Conservation (phyloP, 1,140 invertebrate species). For the Leptinotarsa defecta region DNA sequence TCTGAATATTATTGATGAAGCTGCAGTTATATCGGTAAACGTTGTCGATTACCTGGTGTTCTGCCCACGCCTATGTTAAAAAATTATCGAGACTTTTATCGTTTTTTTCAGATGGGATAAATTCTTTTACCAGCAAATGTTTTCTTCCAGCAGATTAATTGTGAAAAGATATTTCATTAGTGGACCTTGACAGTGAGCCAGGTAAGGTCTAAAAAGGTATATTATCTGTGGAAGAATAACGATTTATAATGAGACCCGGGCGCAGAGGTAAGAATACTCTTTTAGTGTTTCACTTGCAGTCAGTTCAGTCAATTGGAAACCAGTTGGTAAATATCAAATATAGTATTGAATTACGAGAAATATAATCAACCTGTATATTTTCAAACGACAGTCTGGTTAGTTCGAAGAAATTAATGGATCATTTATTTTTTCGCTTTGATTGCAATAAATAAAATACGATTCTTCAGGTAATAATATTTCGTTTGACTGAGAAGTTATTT, state of each 20-base stretch:
- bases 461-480: no score
- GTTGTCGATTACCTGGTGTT: no score
- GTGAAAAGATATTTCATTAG: constrained; percentile 45
- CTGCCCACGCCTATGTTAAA: constrained; percentile 4
- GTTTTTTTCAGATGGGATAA: constrained; percentile 24
- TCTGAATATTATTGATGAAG: no score
- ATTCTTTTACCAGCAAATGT: constrained; percentile 43
- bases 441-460: no score
- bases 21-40: no score
- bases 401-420: no score
- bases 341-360: no score
- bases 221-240: constrained; percentile 24
- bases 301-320: neutral
- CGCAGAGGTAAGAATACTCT: constrained; percentile 10
- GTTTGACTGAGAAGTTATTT: no score
- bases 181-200: constrained; percentile 38
- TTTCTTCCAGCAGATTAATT: constrained; percentile 46
- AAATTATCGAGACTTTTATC: constrained; percentile 27
- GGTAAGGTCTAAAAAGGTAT: constrained; percentile 40
- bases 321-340: no score
- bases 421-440: no score
- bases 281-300: constrained; percentile 9
- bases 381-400: no score
- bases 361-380: no score
- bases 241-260: constrained; percentile 23